Conservation (phyloP, 2,797 vertebrate species). For the Sebastes flavidus region DNA sequence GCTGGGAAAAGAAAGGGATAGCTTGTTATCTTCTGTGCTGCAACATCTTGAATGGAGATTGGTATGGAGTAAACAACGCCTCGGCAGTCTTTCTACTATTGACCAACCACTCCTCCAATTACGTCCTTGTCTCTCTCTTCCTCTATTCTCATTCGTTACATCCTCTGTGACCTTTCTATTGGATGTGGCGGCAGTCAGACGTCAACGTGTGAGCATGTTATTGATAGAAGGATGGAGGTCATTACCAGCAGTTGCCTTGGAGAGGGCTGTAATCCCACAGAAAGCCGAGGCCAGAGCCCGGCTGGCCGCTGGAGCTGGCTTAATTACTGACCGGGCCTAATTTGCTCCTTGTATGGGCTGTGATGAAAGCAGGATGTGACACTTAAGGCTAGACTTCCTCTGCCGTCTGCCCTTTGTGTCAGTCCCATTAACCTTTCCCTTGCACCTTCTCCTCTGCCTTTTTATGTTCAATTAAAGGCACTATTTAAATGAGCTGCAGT, state of each 20-base stretch:
- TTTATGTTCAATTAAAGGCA: conserved; percentile 79
- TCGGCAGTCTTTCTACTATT: conserved; percentile 2
- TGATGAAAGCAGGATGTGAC: conserved; percentile 73
- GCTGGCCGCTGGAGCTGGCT: conserved; percentile 37
- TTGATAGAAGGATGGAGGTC: conserved; percentile 68
- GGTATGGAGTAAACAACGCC: conserved; percentile 37
- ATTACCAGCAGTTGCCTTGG: conserved; percentile 66
- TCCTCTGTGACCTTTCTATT: conserved; percentile 77
- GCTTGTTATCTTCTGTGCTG: not conserved
- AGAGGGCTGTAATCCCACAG: conserved; percentile 58
- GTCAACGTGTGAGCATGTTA: conserved; percentile 51
- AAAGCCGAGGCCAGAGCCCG: conserved; percentile 47
- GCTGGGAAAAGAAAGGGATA: not conserved
- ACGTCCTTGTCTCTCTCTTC: conserved; percentile 48
- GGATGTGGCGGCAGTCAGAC: conserved; percentile 66
- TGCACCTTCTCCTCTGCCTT: conserved; percentile 67
- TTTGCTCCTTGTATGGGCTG: conserved; percentile 68
- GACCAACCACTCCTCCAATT: conserved; percentile 56
- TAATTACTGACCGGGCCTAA: conserved; percentile 75
- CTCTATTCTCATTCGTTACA: conserved; percentile 63
- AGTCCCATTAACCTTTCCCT: conserved; percentile 81
- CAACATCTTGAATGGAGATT: conserved; percentile 8
- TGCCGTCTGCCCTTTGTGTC: conserved; percentile 78
- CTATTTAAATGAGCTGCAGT: conserved; percentile 66
- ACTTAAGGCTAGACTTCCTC: conserved; percentile 73